Evolutionary conservation across 2,113 vertebrate species (phyloP).

Genomic region (Nerophis lumbriciformis): DNA sequence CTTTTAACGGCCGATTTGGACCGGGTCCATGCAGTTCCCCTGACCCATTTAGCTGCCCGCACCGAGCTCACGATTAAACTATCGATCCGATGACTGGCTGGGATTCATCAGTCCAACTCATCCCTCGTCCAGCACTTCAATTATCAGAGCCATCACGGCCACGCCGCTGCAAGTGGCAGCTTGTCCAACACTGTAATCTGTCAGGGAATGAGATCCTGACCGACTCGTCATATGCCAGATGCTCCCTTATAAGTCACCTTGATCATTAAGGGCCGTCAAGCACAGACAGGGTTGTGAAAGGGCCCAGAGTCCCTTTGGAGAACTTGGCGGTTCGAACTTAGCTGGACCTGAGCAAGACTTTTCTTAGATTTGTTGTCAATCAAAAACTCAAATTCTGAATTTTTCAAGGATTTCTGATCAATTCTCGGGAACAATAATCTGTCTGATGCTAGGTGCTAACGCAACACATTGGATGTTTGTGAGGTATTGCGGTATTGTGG

Average conservation of each 20-base stretch:
- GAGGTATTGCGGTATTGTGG: too few species aligned
- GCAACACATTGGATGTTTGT: too few species aligned
- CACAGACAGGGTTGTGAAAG: slow-evolving; percentile 48
- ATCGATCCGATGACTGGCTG: slow-evolving; percentile 66
- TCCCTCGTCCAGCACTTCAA: slow-evolving; percentile 70
- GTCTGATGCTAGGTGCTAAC: too few species aligned
- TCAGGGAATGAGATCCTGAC: slow-evolving; percentile 63
- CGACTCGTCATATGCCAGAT: slow-evolving; percentile 42
- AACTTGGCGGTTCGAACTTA: slow-evolving; percentile 33
- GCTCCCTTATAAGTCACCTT: slow-evolving; percentile 68
- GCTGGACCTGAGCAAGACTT: slow-evolving; percentile 1
- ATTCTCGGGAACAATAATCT: too few species aligned
- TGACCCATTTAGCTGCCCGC: slow-evolving; percentile 55
- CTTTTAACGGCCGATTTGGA: slow-evolving; percentile 31
- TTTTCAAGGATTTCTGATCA: too few species aligned
- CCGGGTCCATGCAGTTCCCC: slow-evolving; percentile 27
- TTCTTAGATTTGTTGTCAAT: slow-evolving; percentile 30
- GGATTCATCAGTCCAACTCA: slow-evolving; percentile 65
- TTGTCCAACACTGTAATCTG: slow-evolving; percentile 69
- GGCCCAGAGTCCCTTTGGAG: slow-evolving; percentile 34
- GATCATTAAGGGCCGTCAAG: slow-evolving; percentile 52
- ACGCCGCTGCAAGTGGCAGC: slow-evolving; percentile 60
- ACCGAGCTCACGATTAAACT: slow-evolving; percentile 64
- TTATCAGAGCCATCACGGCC: slow-evolving; percentile 70
- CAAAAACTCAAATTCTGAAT: neutral